A percentile compares a stretch with the other conserved stretches of the same genome.
Conservation (phyloP, 2,888 invertebrate species). For the Parnassius glacialis region DNA sequence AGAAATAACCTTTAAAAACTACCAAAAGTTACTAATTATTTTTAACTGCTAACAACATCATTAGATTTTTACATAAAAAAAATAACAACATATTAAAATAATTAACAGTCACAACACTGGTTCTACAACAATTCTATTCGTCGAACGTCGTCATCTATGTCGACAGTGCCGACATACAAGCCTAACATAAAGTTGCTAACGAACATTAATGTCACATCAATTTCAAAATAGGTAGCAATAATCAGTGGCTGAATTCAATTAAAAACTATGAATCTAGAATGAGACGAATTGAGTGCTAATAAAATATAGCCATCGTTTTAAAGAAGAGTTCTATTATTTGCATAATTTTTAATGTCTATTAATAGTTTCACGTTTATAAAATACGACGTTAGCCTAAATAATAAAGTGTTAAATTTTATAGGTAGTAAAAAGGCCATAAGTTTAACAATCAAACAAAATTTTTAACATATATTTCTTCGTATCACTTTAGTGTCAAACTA, state of each 20-base stretch:
- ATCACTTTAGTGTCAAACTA: too few relatives aligned
- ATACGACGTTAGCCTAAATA: slow-evolving; percentile 11
- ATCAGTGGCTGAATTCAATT: slow-evolving; percentile 25
- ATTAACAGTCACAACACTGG: neutral
- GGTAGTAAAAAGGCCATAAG: too few relatives aligned
- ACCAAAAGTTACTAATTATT: neutral
- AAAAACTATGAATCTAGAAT: slow-evolving; percentile 25
- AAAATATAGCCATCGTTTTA: slow-evolving; percentile 15
- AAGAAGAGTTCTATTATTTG: slow-evolving; percentile 22
- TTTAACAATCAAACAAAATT: too few relatives aligned
- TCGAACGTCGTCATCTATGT: neutral
- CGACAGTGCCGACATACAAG: slow-evolving; percentile 11
- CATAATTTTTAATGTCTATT: slow-evolving; percentile 19
- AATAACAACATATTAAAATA: too few relatives aligned
- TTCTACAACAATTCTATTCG: slow-evolving; percentile 3
- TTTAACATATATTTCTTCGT: too few relatives aligned
- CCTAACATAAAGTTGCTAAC: slow-evolving; percentile 13
- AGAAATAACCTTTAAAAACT: neutral
- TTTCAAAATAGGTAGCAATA: slow-evolving; percentile 14
- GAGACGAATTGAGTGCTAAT: slow-evolving; percentile 3
- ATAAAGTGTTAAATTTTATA: neutral
- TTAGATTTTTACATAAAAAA: too few relatives aligned
- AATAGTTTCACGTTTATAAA: slow-evolving; percentile 11
- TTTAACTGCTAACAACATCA: too few relatives aligned
- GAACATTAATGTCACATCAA: slow-evolving; percentile 25